Percentiles rank a stretch among this genome's conserved stretches.
phyloP scores from a whole-genome alignment of 1,140 invertebrate genomes.

The Drosophila baimaii region DNA sequence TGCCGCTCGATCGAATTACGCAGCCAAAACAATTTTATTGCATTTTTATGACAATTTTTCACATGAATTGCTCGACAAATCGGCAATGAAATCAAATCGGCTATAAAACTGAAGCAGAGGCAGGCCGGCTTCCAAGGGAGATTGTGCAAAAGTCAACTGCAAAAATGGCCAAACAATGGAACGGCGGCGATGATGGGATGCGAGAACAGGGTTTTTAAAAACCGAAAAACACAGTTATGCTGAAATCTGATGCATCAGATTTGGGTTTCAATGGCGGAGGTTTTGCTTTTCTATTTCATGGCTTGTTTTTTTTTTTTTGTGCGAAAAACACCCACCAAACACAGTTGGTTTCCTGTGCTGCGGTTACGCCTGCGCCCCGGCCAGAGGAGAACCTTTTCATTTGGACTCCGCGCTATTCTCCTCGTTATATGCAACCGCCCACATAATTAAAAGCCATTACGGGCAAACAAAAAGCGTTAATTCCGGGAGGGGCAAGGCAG shows the following conservation, averaged over 20 bases:
- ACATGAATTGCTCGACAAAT: slow-evolving; percentile 68
- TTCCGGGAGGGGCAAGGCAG: slow-evolving; percentile 41
- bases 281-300: background rate
- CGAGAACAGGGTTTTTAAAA: slow-evolving; percentile 32
- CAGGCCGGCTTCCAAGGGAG: slow-evolving; percentile 1
- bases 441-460: slow-evolving; percentile 80
- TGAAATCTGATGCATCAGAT: slow-evolving; percentile 43
- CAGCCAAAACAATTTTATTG: slow-evolving; percentile 62
- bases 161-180: slow-evolving; percentile 46
- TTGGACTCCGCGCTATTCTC: slow-evolving; percentile 1
- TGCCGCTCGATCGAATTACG: slow-evolving; percentile 55
- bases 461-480: slow-evolving; percentile 66
- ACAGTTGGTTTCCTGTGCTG: slow-evolving; percentile 59
- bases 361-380: slow-evolving; percentile 68
- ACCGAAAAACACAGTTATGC: slow-evolving; percentile 23
- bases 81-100: slow-evolving; percentile 43
- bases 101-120: slow-evolving; percentile 20
- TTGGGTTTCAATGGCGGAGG: slow-evolving; percentile 16
- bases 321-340: slow-evolving; percentile 58
- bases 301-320: background rate
- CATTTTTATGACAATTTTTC: slow-evolving; percentile 83
- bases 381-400: slow-evolving; percentile 30
- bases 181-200: slow-evolving; percentile 35
- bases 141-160: slow-evolving; percentile 25
- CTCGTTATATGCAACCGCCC: slow-evolving; percentile 49